Base-by-base conservation (phyloP, 1,140 invertebrate genomes). In the Drosophila suzukii region DNA sequence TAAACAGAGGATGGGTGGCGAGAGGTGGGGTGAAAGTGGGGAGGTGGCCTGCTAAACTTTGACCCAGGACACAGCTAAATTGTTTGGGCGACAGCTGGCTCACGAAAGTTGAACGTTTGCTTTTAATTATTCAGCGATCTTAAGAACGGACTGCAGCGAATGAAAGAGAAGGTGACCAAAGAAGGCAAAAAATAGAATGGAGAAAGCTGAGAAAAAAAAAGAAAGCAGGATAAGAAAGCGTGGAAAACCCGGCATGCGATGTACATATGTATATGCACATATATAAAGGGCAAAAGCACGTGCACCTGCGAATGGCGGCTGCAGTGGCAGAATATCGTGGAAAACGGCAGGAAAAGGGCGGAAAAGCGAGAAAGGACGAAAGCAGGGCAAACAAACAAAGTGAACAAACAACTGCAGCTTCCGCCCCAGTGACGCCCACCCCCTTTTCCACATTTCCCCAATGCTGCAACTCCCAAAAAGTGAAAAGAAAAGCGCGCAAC, bases 81-180 rank as follows among this genome's bases (percentile, higher is more conserved):
- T 88, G 79, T 83, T 86, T 88, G 75, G 75, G 61, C 67, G 79
- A 89, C 84, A 89, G 75, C 71, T 86, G 79, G 79, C 67, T 59
- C 79, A 66, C 79, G 63, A 79, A 83, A 89, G 79, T 86, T 78
- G 75, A 61, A 75, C 83, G 65, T 49, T 74, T 58, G 51, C 54
- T 80, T 86, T 88, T 89, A 88, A 88, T 88, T 89, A 88, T 88
- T 88, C 79, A 83, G 27, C 82, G 70, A 81, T 78, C 82, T 86
- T 60, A 75, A 68, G 68, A 65, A 51, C 38, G 56, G 36, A 51
- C 38, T 55, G 49, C 43, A 41, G 7, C 13, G 7, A 47, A 32
- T 15, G 50, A 60, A 43, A 15, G 62, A 2, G 7, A 4, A 6
- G 5, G 36, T 41, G 54, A 43, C 7, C 1, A 27, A 71, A 57